Conservation (phyloP, 2,888 invertebrate species). For the Leucophenga maculata region DNA sequence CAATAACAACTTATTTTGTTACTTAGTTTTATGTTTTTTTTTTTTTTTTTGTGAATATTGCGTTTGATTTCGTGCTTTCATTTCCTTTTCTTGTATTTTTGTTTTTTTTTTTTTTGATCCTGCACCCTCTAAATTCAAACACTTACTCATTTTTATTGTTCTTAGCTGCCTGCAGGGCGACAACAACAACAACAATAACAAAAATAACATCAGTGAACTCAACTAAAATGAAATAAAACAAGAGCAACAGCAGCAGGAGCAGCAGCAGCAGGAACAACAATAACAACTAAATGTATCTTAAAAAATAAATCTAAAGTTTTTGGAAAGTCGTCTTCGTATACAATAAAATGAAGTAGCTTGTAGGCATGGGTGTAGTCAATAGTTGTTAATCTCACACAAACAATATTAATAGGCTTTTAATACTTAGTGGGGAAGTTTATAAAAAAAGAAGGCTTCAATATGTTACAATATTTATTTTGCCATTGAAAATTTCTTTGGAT, state of each 20-base stretch:
- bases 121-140: conserved; percentile 1
- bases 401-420: too few relatives aligned
- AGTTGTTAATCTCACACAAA: too few relatives aligned
- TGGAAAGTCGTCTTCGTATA: conserved; percentile 16
- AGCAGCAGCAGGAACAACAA: background rate
- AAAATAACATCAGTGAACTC: conserved; percentile 6
- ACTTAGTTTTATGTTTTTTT: background rate
- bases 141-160: conserved; percentile 24
- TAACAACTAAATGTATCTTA: background rate
- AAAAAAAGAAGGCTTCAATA: too few relatives aligned
- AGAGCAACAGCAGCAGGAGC: background rate
- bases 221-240: conserved; percentile 6
- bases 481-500: too few relatives aligned
- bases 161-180: conserved; percentile 15
- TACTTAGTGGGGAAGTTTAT: too few relatives aligned
- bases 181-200: conserved; percentile 8
- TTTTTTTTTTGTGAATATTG: background rate
- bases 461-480: too few relatives aligned
- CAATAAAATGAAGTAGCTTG: background rate
- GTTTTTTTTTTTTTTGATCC: background rate
- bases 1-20: background rate
- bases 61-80: background rate
- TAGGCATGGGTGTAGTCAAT: too few relatives aligned
- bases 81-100: background rate
- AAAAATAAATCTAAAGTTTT: conserved; percentile 24